phyloP scores from a whole-genome alignment of 2,797 vertebrate species.

The Thripadectes ignobilis region DNA sequence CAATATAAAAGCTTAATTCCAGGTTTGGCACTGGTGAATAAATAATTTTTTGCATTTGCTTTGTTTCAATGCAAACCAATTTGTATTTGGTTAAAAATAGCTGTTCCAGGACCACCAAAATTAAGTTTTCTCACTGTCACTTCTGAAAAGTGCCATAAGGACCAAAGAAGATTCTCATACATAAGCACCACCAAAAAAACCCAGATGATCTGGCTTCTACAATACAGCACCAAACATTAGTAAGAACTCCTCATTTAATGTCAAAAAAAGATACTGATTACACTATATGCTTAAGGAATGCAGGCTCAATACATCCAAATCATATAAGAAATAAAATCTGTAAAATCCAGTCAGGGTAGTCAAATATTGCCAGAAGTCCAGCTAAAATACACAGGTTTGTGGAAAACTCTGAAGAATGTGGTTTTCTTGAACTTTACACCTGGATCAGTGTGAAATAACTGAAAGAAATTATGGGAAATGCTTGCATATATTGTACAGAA shows the following conservation, averaged over 20 bases:
- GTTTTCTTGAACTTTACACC: background rate
- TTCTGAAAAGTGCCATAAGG: background rate
- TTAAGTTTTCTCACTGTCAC: background rate
- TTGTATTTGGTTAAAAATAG: background rate
- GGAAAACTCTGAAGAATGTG: background rate
- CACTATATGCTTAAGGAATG: background rate
- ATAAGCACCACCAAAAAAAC: background rate
- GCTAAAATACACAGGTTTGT: background rate
- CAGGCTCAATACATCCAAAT: background rate
- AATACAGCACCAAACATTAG: background rate
- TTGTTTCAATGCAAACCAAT: background rate
- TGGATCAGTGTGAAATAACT: background rate
- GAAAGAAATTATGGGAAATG: background rate
- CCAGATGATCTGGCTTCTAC: rapidly evolving
- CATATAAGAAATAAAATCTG: background rate
- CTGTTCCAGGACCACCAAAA: background rate
- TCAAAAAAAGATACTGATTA: background rate
- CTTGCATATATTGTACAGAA: background rate
- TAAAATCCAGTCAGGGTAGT: background rate
- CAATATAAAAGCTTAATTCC: background rate
- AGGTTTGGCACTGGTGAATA: background rate
- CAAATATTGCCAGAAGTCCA: background rate
- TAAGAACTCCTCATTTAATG: rapidly evolving
- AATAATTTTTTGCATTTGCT: background rate
- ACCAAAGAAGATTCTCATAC: background rate